Percentiles rank a stretch among this genome's conserved stretches.
These are phyloP conservation scores for Tetheella fluctuosa DNA, from an alignment of 2,888 invertebrate species.

Conservation along the genomic window DNA sequence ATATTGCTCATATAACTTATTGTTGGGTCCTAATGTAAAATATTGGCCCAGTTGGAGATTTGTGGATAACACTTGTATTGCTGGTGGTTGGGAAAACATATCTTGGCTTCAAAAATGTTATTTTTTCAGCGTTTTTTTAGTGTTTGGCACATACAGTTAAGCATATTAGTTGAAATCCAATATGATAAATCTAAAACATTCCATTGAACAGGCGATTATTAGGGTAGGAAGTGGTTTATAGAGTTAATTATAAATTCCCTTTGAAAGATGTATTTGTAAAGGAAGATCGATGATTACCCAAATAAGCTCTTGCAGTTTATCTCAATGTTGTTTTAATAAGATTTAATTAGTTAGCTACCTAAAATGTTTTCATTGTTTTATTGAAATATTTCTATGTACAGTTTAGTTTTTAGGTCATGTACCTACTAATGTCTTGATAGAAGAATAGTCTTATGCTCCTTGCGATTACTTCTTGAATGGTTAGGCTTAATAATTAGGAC, in stretches of 20 bases:
- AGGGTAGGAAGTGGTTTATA: not conserved
- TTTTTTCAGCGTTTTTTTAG: too few species aligned
- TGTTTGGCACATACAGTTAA: too few species aligned
- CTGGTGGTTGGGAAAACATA: too few species aligned
- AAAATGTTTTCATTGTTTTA: constrained; percentile 19
- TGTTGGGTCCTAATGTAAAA: too few species aligned
- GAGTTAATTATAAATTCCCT: not conserved
- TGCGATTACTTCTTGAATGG: too few species aligned
- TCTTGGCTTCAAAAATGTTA: too few species aligned
- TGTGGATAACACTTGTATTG: not conserved
- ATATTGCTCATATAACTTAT: not conserved
- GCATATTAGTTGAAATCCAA: too few species aligned
- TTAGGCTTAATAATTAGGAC: too few species aligned
- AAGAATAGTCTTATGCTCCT: too few species aligned
- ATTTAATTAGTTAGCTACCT: constrained; percentile 42
- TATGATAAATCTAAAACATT: not conserved
- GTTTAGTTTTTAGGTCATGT: not conserved
- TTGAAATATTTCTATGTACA: too few species aligned
- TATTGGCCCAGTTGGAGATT: not conserved
- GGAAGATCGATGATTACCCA: constrained; percentile 48
- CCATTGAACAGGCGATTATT: not conserved
- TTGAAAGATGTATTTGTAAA: constrained; percentile 20
- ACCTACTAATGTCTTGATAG: not conserved
- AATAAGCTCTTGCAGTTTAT: constrained; percentile 51
- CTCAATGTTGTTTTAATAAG: constrained; percentile 50